These are phyloP conservation scores for Noctua pronuba DNA, from an alignment of 2,888 invertebrate genomes.

Conservation along the genomic window DNA sequence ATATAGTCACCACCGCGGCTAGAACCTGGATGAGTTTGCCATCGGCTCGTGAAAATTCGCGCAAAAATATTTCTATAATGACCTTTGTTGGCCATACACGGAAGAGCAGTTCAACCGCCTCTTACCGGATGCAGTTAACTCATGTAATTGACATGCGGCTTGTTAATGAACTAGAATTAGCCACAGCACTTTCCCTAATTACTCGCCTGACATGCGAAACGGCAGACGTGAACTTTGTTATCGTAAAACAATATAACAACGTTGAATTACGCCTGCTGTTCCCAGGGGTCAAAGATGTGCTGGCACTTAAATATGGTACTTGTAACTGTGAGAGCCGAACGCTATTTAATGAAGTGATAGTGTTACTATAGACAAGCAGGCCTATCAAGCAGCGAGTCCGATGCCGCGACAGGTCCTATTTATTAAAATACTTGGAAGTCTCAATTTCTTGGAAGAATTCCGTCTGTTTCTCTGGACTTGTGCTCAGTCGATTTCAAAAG, in stretches of 20 bases:
- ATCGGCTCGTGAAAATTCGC: too few relatives aligned
- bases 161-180: slow-evolving; percentile 54
- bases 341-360: background rate
- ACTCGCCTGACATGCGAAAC: slow-evolving; percentile 46
- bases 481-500: background rate
- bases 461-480: background rate
- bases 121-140: slow-evolving; percentile 45
- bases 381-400: background rate
- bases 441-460: background rate
- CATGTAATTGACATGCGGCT: slow-evolving; percentile 48
- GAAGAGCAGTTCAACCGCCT: slow-evolving; percentile 40
- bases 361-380: background rate
- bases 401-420: background rate
- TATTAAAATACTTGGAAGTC: background rate
- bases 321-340: background rate
- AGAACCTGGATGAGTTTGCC: background rate
- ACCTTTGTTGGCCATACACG: background rate
- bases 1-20: background rate
- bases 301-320: background rate
- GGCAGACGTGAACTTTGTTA: slow-evolving; percentile 42
- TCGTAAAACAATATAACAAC: slow-evolving; percentile 11
- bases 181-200: slow-evolving; percentile 57
- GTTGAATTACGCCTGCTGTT: slow-evolving; percentile 16
- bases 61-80: background rate
- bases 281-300: slow-evolving; percentile 8